These are phyloP conservation scores for Buceros bicornis DNA, from an alignment of 2,797 vertebrate species.

Conservation along the genomic window DNA sequence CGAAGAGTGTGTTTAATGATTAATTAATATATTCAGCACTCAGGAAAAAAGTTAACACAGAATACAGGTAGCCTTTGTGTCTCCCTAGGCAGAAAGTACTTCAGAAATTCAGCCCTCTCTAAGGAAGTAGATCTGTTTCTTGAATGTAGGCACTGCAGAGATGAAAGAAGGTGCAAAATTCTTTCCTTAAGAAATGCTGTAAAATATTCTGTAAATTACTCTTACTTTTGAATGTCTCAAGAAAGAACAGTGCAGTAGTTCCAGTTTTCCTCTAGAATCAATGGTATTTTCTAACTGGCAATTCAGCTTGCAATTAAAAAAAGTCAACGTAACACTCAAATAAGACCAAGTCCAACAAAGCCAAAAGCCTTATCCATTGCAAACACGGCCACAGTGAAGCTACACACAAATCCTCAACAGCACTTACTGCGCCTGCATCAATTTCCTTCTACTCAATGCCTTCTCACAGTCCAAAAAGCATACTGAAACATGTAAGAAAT, in stretches of 20 bases:
- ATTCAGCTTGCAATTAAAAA: not conserved
- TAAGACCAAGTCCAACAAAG: not conserved
- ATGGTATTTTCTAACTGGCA: not conserved
- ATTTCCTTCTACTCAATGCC: not conserved
- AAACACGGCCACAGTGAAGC: not conserved
- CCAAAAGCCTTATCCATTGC: not conserved
- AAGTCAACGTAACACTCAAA: not conserved
- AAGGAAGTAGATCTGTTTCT: not conserved
- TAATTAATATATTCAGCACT: constrained; percentile 33
- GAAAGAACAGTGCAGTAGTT: not conserved
- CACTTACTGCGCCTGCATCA: not conserved
- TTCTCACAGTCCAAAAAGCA: not conserved
- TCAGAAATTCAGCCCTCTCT: not conserved
- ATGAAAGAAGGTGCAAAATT: not conserved
- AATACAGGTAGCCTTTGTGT: not conserved
- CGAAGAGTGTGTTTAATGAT: constrained; percentile 45
- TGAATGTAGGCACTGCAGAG: not conserved
- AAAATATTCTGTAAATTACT: not conserved
- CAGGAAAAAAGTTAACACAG: not conserved
- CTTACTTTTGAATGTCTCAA: not conserved
- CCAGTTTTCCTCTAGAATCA: not conserved
- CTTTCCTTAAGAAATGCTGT: not conserved
- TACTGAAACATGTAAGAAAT: not conserved
- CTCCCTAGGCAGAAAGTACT: not conserved
- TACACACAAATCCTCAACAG: not conserved